Conservation (phyloP, 2,113 vertebrate genomes). For the Elephas maximus region DNA sequence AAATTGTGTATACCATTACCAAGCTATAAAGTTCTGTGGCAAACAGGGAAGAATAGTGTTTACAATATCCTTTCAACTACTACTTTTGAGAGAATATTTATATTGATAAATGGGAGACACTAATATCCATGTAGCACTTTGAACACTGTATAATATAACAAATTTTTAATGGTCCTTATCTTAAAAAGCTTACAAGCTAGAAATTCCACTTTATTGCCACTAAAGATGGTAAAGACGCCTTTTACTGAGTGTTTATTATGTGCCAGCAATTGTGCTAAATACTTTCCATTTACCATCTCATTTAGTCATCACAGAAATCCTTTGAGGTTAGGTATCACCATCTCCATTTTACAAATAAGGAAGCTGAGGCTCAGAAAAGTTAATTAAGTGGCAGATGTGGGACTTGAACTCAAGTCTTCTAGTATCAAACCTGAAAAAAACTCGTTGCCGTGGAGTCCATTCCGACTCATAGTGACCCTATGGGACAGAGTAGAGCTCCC, state of each 20-base stretch:
- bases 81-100: conserved; percentile 46
- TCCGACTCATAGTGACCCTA: no score
- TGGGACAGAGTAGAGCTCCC: no score
- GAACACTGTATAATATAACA: background rate
- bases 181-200: conserved; percentile 22
- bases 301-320: no score
- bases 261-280: no score
- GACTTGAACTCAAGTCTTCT: background rate
- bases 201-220: conserved; percentile 9
- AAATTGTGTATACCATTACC: background rate
- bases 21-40: background rate
- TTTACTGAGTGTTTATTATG: background rate
- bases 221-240: conserved; percentile 2
- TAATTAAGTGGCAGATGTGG: no score
- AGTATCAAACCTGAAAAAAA: background rate
- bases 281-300: no score
- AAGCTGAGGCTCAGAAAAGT: no score
- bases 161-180: background rate
- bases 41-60: conserved; percentile 9
- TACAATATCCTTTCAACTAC: background rate
- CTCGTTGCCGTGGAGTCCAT: no score
- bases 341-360: no score
- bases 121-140: background rate
- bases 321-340: no score
- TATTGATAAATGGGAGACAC: background rate